These are phyloP conservation scores for Araneus ventricosus DNA, from an alignment of 1,140 invertebrate species.

Conservation along the genomic window DNA sequence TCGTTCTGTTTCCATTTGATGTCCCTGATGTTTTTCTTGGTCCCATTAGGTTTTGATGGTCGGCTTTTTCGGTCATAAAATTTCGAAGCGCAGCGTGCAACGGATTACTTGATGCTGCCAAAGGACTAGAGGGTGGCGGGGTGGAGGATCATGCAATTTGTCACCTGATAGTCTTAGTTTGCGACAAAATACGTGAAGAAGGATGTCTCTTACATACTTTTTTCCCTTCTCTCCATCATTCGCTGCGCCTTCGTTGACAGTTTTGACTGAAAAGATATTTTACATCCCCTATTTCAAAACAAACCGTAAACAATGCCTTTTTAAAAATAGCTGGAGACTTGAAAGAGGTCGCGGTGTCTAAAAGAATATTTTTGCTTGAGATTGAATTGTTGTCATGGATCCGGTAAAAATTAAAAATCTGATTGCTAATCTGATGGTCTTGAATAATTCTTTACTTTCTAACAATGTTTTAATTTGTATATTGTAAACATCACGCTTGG, in stretches of 20 bases:
- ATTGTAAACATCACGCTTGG: no score
- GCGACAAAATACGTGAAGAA: conserved; percentile 9
- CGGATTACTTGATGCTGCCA: conserved; percentile 61
- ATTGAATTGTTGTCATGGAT: not conserved
- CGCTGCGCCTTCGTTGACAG: not conserved
- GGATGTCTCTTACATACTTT: conserved; percentile 16
- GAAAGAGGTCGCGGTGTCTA: not conserved
- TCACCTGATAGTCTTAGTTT: conserved; percentile 64
- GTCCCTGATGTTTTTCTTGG: conserved; percentile 49
- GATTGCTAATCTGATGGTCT: no score
- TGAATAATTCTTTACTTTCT: no score
- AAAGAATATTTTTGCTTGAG: not conserved
- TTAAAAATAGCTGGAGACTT: not conserved
- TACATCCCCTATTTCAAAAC: not conserved
- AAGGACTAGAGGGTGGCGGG: conserved; percentile 32
- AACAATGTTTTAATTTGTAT: no score
- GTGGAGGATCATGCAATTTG: conserved; percentile 54
- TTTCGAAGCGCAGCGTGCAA: conserved; percentile 39
- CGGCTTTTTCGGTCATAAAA: conserved; percentile 73
- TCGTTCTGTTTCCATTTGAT: conserved; percentile 49
- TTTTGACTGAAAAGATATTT: conserved; percentile 5
- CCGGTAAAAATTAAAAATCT: no score
- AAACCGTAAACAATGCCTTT: not conserved
- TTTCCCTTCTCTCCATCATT: conserved; percentile 1
- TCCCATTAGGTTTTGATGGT: conserved; percentile 72